A percentile compares a stretch with the other conserved stretches of the same genome.
These are phyloP conservation scores for Hippocampus kuda DNA, from an alignment of 2,797 vertebrate species.

Conservation along the genomic window DNA sequence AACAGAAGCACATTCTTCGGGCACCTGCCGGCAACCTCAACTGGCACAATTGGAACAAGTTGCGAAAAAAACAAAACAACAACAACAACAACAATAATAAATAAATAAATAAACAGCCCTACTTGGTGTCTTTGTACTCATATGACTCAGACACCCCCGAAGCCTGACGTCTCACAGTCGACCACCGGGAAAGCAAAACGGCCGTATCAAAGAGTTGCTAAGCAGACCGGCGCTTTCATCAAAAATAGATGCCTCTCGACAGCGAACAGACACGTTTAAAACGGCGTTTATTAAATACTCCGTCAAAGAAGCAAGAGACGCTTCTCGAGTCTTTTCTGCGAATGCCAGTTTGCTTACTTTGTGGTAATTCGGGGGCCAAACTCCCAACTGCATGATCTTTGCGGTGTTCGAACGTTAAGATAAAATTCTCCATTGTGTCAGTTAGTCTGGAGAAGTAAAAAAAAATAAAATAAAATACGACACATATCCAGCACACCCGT, in stretches of 20 bases:
- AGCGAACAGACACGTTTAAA: not conserved
- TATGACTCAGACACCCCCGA: not conserved
- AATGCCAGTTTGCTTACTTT: not conserved
- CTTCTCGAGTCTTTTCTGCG: not conserved
- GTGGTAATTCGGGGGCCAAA: not conserved
- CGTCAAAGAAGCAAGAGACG: not conserved
- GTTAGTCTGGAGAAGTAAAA: too few relatives aligned
- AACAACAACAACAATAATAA: not conserved
- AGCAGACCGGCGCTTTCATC: conserved; percentile 19
- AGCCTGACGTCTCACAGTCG: conserved; percentile 11
- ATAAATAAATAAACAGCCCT: not conserved
- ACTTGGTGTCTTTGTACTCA: not conserved
- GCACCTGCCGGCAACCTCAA: too few relatives aligned
- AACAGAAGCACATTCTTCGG: too few relatives aligned
- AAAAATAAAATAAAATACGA: too few relatives aligned
- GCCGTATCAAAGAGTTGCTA: conserved; percentile 22
- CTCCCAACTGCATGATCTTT: too few relatives aligned
- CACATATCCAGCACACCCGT: too few relatives aligned
- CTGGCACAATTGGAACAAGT: not conserved
- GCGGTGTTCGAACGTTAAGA: too few relatives aligned
- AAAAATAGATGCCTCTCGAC: not conserved
- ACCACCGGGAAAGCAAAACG: conserved; percentile 19
- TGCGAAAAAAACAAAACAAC: not conserved
- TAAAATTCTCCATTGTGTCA: too few relatives aligned
- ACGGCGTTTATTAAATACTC: not conserved